Conservation (phyloP, 1,140 invertebrate genomes). For the Trypoxylus dichotomus region DNA sequence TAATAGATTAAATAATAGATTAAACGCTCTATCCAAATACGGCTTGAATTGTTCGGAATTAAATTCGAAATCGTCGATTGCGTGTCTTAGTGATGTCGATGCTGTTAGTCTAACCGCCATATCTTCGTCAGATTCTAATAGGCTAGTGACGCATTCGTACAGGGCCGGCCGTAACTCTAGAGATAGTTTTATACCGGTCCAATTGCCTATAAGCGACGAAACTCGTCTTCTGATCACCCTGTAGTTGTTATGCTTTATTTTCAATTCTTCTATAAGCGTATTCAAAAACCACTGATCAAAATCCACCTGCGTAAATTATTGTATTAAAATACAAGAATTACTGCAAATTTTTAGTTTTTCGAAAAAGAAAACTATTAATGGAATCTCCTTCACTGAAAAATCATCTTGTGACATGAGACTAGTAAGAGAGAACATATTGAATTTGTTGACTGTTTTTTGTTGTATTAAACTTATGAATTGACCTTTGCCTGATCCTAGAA, state of each 20-base stretch:
- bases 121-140: constrained; percentile 74
- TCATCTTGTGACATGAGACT: too few species aligned
- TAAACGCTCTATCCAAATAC: constrained; percentile 77
- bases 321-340: neutral
- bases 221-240: constrained; percentile 85
- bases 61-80: constrained; percentile 93
- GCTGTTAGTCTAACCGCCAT: constrained; percentile 84
- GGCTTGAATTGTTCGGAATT: constrained; percentile 80
- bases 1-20: constrained; percentile 78
- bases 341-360: too few species aligned
- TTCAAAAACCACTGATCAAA: constrained; percentile 93
- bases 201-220: constrained; percentile 82
- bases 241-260: constrained; percentile 81
- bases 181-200: constrained; percentile 86
- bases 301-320: constrained; percentile 63
- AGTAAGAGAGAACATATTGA: too few species aligned
- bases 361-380: too few species aligned
- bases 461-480: too few species aligned
- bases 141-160: constrained; percentile 76
- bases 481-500: too few species aligned
- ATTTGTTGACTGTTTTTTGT: too few species aligned
- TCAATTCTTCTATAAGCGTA: constrained; percentile 79
- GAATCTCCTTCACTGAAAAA: too few species aligned
- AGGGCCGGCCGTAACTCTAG: constrained; percentile 74
- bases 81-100: constrained; percentile 70